These are phyloP conservation scores for Megaceryle torquata DNA, from an alignment of 2,113 vertebrate species.

Conservation along the genomic window DNA sequence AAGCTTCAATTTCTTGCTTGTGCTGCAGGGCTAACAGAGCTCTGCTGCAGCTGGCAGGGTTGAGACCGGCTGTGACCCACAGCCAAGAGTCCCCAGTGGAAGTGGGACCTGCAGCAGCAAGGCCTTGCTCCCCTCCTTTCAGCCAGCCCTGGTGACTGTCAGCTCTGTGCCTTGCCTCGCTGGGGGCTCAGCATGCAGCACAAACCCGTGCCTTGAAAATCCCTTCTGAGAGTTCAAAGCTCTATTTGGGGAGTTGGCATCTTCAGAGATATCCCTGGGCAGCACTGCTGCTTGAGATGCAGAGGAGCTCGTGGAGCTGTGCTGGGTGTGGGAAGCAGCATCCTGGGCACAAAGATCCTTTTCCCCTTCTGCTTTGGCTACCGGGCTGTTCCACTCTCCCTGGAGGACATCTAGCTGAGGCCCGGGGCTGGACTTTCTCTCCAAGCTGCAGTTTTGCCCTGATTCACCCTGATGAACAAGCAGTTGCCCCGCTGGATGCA, in stretches of 20 bases:
- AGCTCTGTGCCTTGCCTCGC: not conserved
- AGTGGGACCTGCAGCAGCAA: not conserved
- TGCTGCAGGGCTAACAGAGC: not conserved
- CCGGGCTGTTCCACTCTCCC: not conserved
- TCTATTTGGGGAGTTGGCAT: fast-evolving
- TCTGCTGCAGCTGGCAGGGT: not conserved
- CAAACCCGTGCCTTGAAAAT: not conserved
- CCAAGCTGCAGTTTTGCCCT: fast-evolving
- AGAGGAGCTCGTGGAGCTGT: not conserved
- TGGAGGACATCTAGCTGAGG: not conserved
- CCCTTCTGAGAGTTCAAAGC: not conserved
- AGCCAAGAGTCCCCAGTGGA: not conserved
- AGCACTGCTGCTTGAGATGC: not conserved
- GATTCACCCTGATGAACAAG: not conserved
- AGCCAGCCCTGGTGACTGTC: not conserved
- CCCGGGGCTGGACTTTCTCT: not conserved
- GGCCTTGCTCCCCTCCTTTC: not conserved
- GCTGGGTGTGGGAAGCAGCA: not conserved
- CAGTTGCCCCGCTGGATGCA: not conserved
- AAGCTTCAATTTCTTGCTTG: not conserved
- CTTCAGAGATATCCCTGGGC: not conserved
- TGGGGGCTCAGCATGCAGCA: fast-evolving
- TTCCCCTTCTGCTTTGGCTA: not conserved
- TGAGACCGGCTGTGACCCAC: not conserved
- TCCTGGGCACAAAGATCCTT: not conserved